A percentile compares a stretch with the other conserved stretches of the same genome.
Conservation (phyloP, 2,888 invertebrate species). For the Brachypalpus laphriformis region DNA sequence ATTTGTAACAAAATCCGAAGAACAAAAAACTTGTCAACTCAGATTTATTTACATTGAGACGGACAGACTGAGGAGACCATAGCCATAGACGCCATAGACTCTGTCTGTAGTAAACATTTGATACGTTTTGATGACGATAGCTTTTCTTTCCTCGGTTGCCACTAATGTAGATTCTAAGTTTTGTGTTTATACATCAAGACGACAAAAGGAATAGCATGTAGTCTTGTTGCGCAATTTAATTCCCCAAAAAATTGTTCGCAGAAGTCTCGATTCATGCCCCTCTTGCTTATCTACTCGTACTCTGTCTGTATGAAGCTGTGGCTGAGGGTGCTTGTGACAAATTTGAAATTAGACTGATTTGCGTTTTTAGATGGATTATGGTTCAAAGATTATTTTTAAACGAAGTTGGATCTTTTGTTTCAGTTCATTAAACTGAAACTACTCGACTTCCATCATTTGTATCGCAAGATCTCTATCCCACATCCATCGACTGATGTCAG, state of each 20-base stretch:
- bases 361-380: no score
- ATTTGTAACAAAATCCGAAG: conserved; percentile 31
- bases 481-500: no score
- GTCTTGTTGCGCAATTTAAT: background rate
- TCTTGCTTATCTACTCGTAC: background rate
- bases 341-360: background rate
- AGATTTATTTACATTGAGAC: conserved; percentile 11
- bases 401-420: no score
- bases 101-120: background rate
- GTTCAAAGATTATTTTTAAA: no score
- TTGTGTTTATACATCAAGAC: background rate
- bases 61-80: background rate
- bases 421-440: no score
- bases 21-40: conserved; percentile 9
- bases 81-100: background rate
- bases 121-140: conserved; percentile 23
- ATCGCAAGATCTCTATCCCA: no score
- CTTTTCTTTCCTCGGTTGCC: background rate
- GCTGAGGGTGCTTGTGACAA: background rate
- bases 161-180: background rate
- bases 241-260: background rate
- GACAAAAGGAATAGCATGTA: background rate
- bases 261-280: background rate
- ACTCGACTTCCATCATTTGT: no score
- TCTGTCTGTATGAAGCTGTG: background rate